A percentile compares a stretch with the other conserved stretches of the same genome.
phyloP scores from a whole-genome alignment of 1,140 invertebrate genomes.

The Agrilus planipennis region DNA sequence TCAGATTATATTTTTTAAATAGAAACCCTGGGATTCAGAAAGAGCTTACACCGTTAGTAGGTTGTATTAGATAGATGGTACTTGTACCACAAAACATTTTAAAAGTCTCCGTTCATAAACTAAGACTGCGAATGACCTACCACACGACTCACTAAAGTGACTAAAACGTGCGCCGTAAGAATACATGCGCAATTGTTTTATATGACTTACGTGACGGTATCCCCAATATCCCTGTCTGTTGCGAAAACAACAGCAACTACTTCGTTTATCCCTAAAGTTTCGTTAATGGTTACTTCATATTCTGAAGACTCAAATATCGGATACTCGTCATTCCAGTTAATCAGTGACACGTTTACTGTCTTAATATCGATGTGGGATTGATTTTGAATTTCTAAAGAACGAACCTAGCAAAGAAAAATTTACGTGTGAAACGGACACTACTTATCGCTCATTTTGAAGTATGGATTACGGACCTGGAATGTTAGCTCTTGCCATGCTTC shows the following conservation, averaged over 20 bases:
- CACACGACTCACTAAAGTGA: too few species aligned
- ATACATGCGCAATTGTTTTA: not conserved
- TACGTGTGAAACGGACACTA: too few species aligned
- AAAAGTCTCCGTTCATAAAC: too few species aligned
- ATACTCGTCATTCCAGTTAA: constrained; percentile 11
- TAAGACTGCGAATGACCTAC: too few species aligned
- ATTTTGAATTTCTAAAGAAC: not conserved
- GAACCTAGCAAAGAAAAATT: not conserved
- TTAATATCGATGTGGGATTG: not conserved
- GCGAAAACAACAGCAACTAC: constrained; percentile 1
- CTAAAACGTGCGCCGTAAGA: too few species aligned
- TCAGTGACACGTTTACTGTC: constrained; percentile 15
- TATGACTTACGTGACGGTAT: constrained; percentile 5
- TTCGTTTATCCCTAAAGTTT: not conserved
- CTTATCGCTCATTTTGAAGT: too few species aligned
- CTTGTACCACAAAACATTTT: not conserved
- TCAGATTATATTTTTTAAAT: too few species aligned
- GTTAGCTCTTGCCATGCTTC: constrained; percentile 1
- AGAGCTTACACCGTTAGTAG: too few species aligned
- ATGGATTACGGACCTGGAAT: too few species aligned
- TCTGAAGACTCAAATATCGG: constrained; percentile 2
- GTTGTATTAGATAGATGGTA: not conserved
- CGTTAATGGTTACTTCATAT: not conserved
- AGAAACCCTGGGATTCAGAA: not conserved
- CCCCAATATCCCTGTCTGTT: constrained; percentile 6